Evolutionary conservation across 1,140 invertebrate species (phyloP).

Genomic region (Papilio aristodemus): DNA sequence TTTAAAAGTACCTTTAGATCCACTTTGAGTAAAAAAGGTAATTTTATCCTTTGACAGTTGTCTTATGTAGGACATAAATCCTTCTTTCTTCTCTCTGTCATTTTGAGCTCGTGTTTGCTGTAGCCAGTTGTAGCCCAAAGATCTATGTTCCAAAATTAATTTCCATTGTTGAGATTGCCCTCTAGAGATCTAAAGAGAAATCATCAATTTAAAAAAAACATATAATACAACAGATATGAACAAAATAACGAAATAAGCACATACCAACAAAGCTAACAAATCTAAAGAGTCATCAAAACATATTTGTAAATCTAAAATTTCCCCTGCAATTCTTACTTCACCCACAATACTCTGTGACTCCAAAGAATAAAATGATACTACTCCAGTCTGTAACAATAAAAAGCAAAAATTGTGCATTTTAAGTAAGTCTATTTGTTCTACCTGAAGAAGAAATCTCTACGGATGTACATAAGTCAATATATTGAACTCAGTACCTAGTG

Average conservation of each 20-base stretch:
- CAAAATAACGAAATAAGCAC: neutral
- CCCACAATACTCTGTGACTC: constrained; percentile 65
- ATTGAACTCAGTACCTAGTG: no score
- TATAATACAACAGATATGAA: neutral
- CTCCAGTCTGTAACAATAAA: constrained; percentile 55
- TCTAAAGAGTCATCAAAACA: constrained; percentile 75
- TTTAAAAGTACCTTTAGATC: constrained; percentile 62
- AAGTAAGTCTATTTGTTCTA: neutral
- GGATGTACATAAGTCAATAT: no score
- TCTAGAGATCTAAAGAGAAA: constrained; percentile 59
- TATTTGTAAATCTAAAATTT: constrained; percentile 69
- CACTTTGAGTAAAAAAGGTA: constrained; percentile 67
- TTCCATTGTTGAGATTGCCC: constrained; percentile 69
- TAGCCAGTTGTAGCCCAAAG: constrained; percentile 70
- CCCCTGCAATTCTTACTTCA: constrained; percentile 63
- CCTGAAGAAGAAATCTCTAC: no score
- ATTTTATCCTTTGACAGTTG: constrained; percentile 75
- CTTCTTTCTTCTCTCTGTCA: constrained; percentile 67
- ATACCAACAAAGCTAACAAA: constrained; percentile 60
- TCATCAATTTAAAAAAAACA: constrained; percentile 31
- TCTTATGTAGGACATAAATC: constrained; percentile 73
- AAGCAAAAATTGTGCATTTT: neutral
- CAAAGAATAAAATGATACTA: constrained; percentile 67
- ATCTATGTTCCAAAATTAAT: constrained; percentile 70
- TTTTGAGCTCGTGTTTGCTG: constrained; percentile 63